A percentile compares a stretch with the other conserved stretches of the same genome.
Conservation (phyloP, 1,140 invertebrate genomes). For the Hyles euphorbiae region DNA sequence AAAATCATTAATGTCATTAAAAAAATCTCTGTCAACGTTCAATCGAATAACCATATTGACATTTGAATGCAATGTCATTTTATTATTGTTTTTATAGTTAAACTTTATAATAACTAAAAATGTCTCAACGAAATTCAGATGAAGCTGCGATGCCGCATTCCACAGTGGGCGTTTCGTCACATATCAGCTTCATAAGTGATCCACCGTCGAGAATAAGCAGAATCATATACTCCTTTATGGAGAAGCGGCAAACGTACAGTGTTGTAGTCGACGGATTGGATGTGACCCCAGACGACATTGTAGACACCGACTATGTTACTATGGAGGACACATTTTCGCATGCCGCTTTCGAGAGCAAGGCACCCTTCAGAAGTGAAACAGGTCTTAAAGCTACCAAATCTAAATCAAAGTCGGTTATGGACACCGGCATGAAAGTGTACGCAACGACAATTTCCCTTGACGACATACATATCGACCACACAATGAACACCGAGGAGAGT, state of each 20-base stretch:
- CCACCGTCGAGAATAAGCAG: slow-evolving; percentile 22
- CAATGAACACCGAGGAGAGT: slow-evolving; percentile 55
- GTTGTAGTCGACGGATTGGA: slow-evolving; percentile 35
- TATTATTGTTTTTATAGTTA: too few species aligned
- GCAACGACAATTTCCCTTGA: slow-evolving; percentile 67
- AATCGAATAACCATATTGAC: too few species aligned
- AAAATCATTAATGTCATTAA: too few species aligned
- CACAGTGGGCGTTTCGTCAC: slow-evolving; percentile 11
- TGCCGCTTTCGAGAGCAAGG: slow-evolving; percentile 51
- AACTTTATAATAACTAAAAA: too few species aligned
- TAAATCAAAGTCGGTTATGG: slow-evolving; percentile 24
- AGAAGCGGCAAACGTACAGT: slow-evolving; percentile 39
- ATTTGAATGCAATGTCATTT: too few species aligned
- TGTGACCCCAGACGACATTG: slow-evolving; percentile 46
- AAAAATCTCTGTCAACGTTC: too few species aligned
- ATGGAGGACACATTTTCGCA: slow-evolving; percentile 49
- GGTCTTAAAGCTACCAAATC: slow-evolving; percentile 33
- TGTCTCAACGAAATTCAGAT: too few species aligned
- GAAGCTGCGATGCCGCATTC: too few species aligned
- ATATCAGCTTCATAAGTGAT: slow-evolving; percentile 23
- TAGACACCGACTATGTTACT: slow-evolving; percentile 38
- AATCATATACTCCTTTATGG: slow-evolving; percentile 39
- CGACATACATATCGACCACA: slow-evolving; percentile 69
- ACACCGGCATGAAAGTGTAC: slow-evolving; percentile 51
- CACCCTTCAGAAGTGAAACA: slow-evolving; percentile 34